Evolutionary conservation across 2,888 invertebrate species (phyloP), one percentile per base, ranked within the genome.

Genomic region (Exocentrus adspersus): DNA sequence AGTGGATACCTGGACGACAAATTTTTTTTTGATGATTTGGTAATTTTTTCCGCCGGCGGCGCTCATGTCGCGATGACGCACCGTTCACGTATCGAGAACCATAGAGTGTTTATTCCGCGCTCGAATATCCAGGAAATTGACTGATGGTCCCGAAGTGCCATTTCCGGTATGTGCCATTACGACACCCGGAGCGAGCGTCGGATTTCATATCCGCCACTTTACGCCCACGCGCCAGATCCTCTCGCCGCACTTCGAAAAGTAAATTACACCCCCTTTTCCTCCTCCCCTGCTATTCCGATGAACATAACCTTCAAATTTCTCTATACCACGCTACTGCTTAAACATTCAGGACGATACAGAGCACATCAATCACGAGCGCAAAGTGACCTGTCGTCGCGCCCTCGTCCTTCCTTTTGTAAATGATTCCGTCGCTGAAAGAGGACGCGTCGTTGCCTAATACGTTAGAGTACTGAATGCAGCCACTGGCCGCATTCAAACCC

Each of bases 331-430:
- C n/a, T n/a, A n/a, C n/a, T n/a, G n/a, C n/a, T n/a, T 80, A 80
- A 80, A 80, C 79, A 80, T 80, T 80, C 79, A 79, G 70, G 64
- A 71, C 77, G 77, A 79, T 79, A 79, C 78, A 79, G 70, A 71
- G 63, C 71, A 74, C 80, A 80, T 80, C 79, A 78, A 80, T 80
- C 79, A 80, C 75, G 69, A 51, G 65, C n/a, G n/a, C 67, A 70
- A 79, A 79, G 78, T 73, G 77, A 78, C 68, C 74, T 74, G 73
- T 82, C 81, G 73, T 65, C 77, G 77, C 59, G 75, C 71, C 69
- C 68, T 17, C 16, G 28, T 28, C 54, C 16, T 16, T 10, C 17
- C 43, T 24, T 30, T 14, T 41, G 43, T 54, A 54, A 54, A 54
- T 54, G 43, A 54, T 54, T 54, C 42, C 12, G 37, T 20, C 24